These are phyloP conservation scores for Sabellastarte sp. DNA, from an alignment of 2,888 invertebrate species.

Conservation along the genomic window DNA sequence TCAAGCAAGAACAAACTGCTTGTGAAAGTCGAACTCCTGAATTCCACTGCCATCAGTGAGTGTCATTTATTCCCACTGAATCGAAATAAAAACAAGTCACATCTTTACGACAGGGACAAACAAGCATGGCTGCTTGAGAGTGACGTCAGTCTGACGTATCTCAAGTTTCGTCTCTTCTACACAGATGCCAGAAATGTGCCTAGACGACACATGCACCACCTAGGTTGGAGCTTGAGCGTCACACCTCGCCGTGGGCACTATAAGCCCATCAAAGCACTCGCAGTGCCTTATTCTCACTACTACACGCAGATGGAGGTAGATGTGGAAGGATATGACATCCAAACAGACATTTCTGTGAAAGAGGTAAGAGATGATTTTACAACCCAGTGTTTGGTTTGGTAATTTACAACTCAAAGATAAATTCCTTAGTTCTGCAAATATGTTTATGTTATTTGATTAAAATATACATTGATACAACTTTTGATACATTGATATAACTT, in stretches of 20 bases:
- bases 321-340: constrained; percentile 79
- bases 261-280: constrained; percentile 66
- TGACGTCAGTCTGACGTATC: constrained; percentile 75
- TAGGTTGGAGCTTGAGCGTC: constrained; percentile 41
- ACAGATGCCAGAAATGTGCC: constrained; percentile 68
- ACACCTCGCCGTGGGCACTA: constrained; percentile 17
- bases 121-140: constrained; percentile 77
- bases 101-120: constrained; percentile 78
- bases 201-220: constrained; percentile 69
- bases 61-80: constrained; percentile 57
- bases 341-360: constrained; percentile 73
- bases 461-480: too few species aligned
- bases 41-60: constrained; percentile 72
- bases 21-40: constrained; percentile 72
- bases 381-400: too few species aligned
- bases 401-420: too few species aligned
- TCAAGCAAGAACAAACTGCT: constrained; percentile 60
- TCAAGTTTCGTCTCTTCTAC: constrained; percentile 70
- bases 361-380: too few species aligned
- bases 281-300: constrained; percentile 76
- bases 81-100: constrained; percentile 47
- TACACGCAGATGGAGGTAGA: constrained; percentile 74
- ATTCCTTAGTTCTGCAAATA: too few species aligned
- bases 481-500: too few species aligned
- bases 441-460: too few species aligned